Evolutionary conservation across 92 coral and sea anemone species (phyloP), one percentile per base, ranked within the genome.

Genomic region (Epizoanthus stellaris): DNA sequence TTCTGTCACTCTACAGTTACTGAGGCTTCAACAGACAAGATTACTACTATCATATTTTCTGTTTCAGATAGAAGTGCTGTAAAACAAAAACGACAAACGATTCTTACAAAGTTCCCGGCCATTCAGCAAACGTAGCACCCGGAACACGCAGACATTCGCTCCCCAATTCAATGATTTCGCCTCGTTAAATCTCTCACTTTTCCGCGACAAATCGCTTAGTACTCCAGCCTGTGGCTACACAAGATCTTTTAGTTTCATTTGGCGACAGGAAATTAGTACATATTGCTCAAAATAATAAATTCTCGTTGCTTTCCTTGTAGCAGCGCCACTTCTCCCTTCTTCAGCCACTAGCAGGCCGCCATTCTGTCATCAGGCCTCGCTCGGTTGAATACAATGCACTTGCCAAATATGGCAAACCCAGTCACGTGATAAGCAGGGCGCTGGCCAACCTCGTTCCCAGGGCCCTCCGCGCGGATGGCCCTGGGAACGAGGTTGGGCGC

Each of bases 311-410:
- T 79, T 58, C n/a, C 82, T 47, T 77, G 39, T 34, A 39, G 59
- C 54, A 77, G 68, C 66, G 64, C 65, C 47, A 63, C 43, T 21
- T 79, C 19, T 38, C 2, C 12, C 70, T 79, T 63, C 83, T 79
- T 45, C 83, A 3, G 65, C 71, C 83, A 79, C 72, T 79, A 42
- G 83, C 23, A 65, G 40, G 87, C 92, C 92, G 90, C 92, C 92
- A 89, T 85, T 89, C 92, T 86, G 21, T 80, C 82, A 73, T 86
- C 73, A 68, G 73, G 73, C 81, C 84, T 86, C 83, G 34, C 91
- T 84, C 88, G 85, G 88, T 73, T 77, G 88, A 72, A 81, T 25
- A 88, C 89, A 79, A 79, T 79, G 45, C 59, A 77, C 80, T 84
- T 76, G 67, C 86, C 82, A 88, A 76, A 88, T 88, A 86, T 80